phyloP scores from a whole-genome alignment of 1,140 invertebrate genomes.

The Cylas formicarius region DNA sequence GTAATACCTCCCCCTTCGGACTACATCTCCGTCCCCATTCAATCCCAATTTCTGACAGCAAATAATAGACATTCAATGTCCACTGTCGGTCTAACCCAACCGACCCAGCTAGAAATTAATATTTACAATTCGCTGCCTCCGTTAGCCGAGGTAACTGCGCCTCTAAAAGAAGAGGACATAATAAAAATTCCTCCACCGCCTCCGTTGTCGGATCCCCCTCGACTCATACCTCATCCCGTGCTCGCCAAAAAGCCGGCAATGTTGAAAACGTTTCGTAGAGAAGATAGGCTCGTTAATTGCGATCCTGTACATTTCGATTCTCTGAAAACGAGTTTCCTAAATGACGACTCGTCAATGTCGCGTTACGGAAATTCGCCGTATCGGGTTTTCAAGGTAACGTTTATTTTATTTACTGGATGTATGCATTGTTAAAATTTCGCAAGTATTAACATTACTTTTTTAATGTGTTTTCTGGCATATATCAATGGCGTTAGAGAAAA shows the following conservation, averaged over 20 bases:
- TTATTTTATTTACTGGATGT: no score
- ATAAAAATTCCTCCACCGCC: constrained; percentile 14
- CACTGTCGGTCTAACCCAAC: neutral
- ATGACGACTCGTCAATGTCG: no score
- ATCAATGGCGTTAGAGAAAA: no score
- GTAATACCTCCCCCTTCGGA: constrained; percentile 8
- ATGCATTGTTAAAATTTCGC: no score
- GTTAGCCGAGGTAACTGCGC: constrained; percentile 5
- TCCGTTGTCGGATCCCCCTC: constrained; percentile 14
- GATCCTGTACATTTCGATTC: constrained; percentile 10
- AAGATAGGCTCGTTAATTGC: constrained; percentile 20
- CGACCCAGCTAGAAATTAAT: constrained; percentile 17
- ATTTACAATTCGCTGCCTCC: constrained; percentile 16
- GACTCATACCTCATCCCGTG: constrained; percentile 27
- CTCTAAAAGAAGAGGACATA: constrained; percentile 21
- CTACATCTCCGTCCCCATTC: constrained; percentile 13
- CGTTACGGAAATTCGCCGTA: no score
- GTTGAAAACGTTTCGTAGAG: constrained; percentile 17
- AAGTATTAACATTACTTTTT: no score
- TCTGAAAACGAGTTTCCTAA: constrained; percentile 6
- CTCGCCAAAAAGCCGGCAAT: constrained; percentile 33
- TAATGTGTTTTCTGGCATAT: no score
- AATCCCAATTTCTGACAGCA: neutral
- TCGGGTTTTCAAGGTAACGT: no score
- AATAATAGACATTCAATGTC: constrained; percentile 12